A percentile compares a stretch with the other conserved stretches of the same genome.
Evolutionary conservation across 2,113 vertebrate species (phyloP).

Genomic region (Narcine bancroftii): DNA sequence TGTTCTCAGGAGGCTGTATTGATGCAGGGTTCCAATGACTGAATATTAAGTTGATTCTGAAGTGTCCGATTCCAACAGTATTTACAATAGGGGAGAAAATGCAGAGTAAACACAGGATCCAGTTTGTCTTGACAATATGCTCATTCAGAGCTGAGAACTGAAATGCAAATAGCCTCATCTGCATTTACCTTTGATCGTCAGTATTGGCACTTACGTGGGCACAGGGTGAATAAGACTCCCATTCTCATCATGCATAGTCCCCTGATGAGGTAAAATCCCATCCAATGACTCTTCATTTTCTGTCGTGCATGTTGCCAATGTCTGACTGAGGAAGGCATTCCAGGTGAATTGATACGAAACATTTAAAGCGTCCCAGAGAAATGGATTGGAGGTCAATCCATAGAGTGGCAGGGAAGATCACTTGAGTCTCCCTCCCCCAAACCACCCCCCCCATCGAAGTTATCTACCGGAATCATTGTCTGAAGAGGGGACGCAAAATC

Average conservation of each 20-base stretch:
- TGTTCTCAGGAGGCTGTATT: conserved; percentile 1
- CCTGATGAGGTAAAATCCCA: neutral
- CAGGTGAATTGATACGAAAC: neutral
- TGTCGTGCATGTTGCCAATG: neutral
- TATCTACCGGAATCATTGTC: too few relatives aligned
- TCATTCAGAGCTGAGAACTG: neutral
- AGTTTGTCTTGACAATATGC: neutral
- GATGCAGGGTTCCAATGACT: conserved; percentile 5
- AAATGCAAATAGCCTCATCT: neutral
- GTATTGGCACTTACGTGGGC: neutral
- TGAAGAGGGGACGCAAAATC: too few relatives aligned
- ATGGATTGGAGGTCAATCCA: too few relatives aligned
- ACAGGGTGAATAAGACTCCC: neutral
- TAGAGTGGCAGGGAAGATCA: too few relatives aligned
- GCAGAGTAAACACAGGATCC: neutral
- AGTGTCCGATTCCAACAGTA: neutral
- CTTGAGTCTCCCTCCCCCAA: too few relatives aligned
- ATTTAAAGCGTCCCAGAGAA: neutral
- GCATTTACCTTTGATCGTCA: neutral
- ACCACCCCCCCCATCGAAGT: too few relatives aligned
- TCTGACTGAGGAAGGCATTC: neutral
- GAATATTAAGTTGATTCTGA: neutral
- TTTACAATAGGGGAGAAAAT: neutral
- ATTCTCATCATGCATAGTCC: neutral
- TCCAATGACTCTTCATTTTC: neutral